Conservation (phyloP, 1,140 invertebrate species). For the Lycorma delicatula region DNA sequence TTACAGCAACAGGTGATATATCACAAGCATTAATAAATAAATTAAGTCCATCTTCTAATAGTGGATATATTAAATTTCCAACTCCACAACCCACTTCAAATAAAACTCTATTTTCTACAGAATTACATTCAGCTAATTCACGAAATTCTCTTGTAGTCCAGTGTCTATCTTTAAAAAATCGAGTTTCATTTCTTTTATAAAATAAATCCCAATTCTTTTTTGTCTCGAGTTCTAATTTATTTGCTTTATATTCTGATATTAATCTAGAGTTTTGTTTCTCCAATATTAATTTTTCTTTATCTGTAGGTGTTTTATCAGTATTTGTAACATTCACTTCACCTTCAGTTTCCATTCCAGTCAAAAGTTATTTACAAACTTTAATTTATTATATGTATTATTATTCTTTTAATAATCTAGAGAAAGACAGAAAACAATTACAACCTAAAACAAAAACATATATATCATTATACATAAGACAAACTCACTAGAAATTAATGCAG, state of each 20-base stretch:
- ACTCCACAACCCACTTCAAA: conserved; percentile 96
- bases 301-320: no score
- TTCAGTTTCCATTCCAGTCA: no score
- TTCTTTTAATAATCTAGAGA: no score
- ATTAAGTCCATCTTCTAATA: conserved; percentile 68
- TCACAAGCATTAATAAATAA: conserved; percentile 87
- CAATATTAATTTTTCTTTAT: no score
- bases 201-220: conserved; percentile 96
- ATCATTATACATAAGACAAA: no score
- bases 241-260: conserved; percentile 67
- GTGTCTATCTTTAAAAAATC: conserved; percentile 95
- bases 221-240: conserved; percentile 76
- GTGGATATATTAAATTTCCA: conserved; percentile 91
- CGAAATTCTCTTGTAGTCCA: conserved; percentile 94
- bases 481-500: no score
- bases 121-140: conserved; percentile 53
- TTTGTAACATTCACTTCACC: no score
- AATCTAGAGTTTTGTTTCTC: conserved; percentile 58
- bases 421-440: no score
- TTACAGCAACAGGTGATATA: conserved; percentile 82
- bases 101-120: conserved; percentile 40
- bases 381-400: no score
- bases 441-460: no score
- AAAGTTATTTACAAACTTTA: no score
- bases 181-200: conserved; percentile 85